Evolutionary conservation across 2,888 invertebrate species (phyloP).

Genomic region (Exocentrus adspersus): DNA sequence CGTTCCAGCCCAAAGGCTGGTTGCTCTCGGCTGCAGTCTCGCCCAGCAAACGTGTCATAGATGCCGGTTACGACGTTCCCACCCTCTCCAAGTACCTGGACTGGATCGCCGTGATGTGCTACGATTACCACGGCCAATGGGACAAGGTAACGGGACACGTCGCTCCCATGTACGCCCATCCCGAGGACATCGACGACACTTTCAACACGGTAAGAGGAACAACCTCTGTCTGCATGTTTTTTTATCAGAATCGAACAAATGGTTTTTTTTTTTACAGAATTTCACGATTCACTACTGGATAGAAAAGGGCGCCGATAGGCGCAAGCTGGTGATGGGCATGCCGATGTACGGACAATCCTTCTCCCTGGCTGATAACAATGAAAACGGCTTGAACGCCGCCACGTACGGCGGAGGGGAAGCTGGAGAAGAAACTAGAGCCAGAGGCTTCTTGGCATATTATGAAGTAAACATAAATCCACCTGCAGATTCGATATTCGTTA

Average conservation of each 20-base stretch:
- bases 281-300: constrained; percentile 91
- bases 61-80: constrained; percentile 86
- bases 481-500: too few relatives aligned
- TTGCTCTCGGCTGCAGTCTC: constrained; percentile 86
- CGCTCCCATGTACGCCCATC: constrained; percentile 84
- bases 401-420: constrained; percentile 90
- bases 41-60: constrained; percentile 84
- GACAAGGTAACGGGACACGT: constrained; percentile 91
- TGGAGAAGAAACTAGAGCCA: constrained; percentile 86
- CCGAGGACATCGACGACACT: constrained; percentile 76
- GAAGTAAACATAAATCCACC: constrained; percentile 71
- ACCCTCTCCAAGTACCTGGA: constrained; percentile 80
- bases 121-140: constrained; percentile 93
- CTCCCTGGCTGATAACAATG: constrained; percentile 74
- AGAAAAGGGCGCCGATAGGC: constrained; percentile 78
- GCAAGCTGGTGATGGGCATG: constrained; percentile 85
- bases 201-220: constrained; percentile 85
- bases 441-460: constrained; percentile 89
- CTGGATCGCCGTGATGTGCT: constrained; percentile 92
- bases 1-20: constrained; percentile 77
- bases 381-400: constrained; percentile 76
- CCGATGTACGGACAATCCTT: constrained; percentile 93
- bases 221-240: too few relatives aligned
- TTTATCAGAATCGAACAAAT: too few relatives aligned
- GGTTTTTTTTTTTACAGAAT: too few relatives aligned